Conservation (phyloP, 2,888 invertebrate genomes). For the Antheraea yamamai region DNA sequence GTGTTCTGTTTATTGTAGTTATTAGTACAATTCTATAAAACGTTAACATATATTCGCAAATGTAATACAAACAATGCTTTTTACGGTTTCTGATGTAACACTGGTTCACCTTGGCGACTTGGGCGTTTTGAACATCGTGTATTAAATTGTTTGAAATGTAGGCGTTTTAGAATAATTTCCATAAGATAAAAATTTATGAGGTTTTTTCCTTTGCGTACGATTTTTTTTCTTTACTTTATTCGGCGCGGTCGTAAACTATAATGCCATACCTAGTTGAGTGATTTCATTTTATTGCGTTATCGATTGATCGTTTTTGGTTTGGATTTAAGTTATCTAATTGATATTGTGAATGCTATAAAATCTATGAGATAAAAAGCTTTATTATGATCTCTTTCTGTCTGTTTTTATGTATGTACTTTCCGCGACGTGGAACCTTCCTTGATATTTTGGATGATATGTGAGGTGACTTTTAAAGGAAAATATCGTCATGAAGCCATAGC, state of each 20-base stretch:
- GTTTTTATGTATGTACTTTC: too few species aligned
- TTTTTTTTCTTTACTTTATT: slow-evolving; percentile 1
- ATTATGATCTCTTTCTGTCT: too few species aligned
- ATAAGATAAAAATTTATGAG: neutral
- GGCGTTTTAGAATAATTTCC: slow-evolving; percentile 16
- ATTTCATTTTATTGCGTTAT: slow-evolving; percentile 1
- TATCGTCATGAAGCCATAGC: too few species aligned
- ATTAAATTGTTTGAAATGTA: neutral
- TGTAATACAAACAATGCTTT: slow-evolving; percentile 9
- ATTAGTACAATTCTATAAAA: neutral
- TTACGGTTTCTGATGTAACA: slow-evolving; percentile 16
- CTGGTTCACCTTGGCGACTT: neutral
- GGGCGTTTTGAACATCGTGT: neutral
- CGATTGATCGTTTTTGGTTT: neutral
- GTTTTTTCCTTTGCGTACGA: neutral
- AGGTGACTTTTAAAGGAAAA: too few species aligned
- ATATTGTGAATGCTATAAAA: neutral
- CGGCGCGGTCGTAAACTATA: neutral
- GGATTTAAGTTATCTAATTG: neutral
- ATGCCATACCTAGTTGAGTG: neutral
- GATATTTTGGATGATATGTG: too few species aligned
- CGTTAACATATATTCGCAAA: slow-evolving; percentile 13
- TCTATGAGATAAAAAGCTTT: too few species aligned
- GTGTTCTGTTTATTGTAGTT: slow-evolving; percentile 29
- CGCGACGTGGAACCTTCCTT: too few species aligned